A percentile compares a stretch with the other conserved stretches of the same genome.
Conservation (phyloP, 2,113 vertebrate species). For the Callochromis pleurospilus region DNA sequence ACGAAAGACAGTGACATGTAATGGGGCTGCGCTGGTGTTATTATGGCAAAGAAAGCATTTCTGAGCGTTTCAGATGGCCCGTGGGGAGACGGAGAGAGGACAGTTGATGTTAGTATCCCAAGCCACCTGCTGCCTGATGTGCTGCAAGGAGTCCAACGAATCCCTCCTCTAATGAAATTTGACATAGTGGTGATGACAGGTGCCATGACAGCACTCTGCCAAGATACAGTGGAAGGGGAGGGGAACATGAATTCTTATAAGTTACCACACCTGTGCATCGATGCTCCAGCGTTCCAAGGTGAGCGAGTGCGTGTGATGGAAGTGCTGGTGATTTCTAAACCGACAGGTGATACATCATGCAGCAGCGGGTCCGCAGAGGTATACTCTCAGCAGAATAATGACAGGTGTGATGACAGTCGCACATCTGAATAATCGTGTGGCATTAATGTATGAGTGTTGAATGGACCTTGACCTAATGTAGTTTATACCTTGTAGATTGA, state of each 20-base stretch:
- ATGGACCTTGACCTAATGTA: conserved; percentile 52
- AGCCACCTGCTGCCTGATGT: conserved; percentile 62
- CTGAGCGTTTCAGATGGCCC: conserved; percentile 23
- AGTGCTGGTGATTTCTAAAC: conserved; percentile 54
- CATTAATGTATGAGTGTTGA: conserved; percentile 48
- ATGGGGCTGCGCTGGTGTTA: conserved; percentile 20
- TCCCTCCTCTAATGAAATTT: conserved; percentile 62
- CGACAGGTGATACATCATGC: conserved; percentile 74
- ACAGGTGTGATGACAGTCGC: conserved; percentile 57
- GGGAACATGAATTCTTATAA: conserved; percentile 49
- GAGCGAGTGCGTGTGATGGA: conserved; percentile 33
- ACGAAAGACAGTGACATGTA: conserved; percentile 11
- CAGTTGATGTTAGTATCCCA: conserved; percentile 37
- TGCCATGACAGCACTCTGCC: conserved; percentile 52
- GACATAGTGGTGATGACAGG: conserved; percentile 67
- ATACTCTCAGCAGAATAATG: conserved; percentile 59
- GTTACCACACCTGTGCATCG: conserved; percentile 64
- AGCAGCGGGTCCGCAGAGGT: conserved; percentile 43
- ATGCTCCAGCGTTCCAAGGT: conserved; percentile 48
- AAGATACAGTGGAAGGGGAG: conserved; percentile 34
- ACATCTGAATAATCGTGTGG: conserved; percentile 60
- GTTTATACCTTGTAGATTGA: conserved; percentile 33
- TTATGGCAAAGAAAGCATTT: conserved; percentile 38
- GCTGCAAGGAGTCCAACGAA: conserved; percentile 18
- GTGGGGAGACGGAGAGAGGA: conserved; percentile 19